Conservation (phyloP, 2,888 invertebrate genomes). For the Agrochola circellaris region DNA sequence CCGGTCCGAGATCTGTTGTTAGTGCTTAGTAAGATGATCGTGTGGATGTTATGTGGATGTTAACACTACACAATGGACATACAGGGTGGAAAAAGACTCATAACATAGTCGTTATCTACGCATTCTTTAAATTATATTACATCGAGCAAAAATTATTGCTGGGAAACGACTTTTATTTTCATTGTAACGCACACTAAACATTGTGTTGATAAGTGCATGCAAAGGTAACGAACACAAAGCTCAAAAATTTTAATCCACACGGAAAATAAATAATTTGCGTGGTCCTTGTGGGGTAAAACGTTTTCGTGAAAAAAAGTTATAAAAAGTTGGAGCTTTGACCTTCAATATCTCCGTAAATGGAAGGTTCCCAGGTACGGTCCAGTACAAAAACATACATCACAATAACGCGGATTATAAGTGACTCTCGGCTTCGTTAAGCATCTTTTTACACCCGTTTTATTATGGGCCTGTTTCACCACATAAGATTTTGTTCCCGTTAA, state of each 20-base stretch:
- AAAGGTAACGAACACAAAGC: too few species aligned
- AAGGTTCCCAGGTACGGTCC: neutral
- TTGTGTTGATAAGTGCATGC: neutral
- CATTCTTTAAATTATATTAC: neutral
- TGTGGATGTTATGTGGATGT: conserved; percentile 43
- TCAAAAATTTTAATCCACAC: too few species aligned
- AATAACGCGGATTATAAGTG: neutral
- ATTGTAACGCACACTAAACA: neutral
- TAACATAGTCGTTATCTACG: neutral
- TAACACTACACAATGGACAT: conserved; percentile 17
- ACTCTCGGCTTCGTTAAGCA: neutral
- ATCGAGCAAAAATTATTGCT: neutral
- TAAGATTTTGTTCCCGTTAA: neutral
- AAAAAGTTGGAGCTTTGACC: neutral
- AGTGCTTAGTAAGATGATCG: conserved; percentile 51
- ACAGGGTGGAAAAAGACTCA: neutral
- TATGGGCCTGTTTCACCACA: conserved; percentile 6
- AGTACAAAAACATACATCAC: neutral
- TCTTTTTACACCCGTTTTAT: neutral
- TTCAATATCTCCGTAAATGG: neutral
- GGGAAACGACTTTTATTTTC: neutral
- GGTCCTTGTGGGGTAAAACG: too few species aligned
- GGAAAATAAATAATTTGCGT: too few species aligned
- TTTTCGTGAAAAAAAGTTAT: neutral
- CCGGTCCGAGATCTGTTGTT: conserved; percentile 63